Evolutionary conservation across 1,140 invertebrate species (phyloP).

Genomic region (Melipona quadrifasciata): DNA sequence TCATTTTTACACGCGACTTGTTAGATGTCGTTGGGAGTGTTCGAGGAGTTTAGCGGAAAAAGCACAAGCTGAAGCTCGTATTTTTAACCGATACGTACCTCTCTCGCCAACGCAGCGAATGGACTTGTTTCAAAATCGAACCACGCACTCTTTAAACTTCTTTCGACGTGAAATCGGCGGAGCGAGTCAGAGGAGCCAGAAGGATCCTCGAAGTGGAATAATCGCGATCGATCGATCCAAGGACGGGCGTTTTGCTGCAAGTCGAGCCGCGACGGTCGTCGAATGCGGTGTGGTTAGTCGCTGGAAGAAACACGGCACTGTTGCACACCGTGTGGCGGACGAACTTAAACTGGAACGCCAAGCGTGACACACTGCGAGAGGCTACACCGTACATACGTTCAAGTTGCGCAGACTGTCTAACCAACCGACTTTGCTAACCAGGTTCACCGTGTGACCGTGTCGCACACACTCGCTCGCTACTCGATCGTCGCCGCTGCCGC

Average conservation of each 20-base stretch:
- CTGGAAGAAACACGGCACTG: slow-evolving; percentile 15
- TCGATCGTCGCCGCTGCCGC: neutral
- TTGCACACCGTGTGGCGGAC: slow-evolving; percentile 64
- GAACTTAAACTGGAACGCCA: slow-evolving; percentile 76
- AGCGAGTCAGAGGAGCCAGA: neutral
- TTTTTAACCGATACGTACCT: neutral
- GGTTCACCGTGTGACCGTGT: slow-evolving; percentile 30
- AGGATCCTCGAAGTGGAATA: neutral
- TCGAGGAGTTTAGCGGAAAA: neutral
- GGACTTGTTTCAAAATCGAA: no score
- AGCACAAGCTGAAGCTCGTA: neutral
- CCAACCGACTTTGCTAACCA: slow-evolving; percentile 28
- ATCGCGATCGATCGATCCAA: neutral
- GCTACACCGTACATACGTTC: slow-evolving; percentile 26
- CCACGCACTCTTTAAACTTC: neutral
- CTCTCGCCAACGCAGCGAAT: neutral
- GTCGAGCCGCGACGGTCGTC: neutral
- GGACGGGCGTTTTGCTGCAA: neutral
- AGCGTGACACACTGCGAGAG: slow-evolving; percentile 54
- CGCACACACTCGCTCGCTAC: slow-evolving; percentile 4
- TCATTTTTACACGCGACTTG: neutral
- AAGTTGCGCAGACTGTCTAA: slow-evolving; percentile 57
- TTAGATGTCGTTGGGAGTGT: neutral
- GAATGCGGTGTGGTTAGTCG: neutral
- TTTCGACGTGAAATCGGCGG: neutral